These are phyloP conservation scores for Encarsia formosa DNA, from an alignment of 2,888 invertebrate genomes.

Conservation along the genomic window DNA sequence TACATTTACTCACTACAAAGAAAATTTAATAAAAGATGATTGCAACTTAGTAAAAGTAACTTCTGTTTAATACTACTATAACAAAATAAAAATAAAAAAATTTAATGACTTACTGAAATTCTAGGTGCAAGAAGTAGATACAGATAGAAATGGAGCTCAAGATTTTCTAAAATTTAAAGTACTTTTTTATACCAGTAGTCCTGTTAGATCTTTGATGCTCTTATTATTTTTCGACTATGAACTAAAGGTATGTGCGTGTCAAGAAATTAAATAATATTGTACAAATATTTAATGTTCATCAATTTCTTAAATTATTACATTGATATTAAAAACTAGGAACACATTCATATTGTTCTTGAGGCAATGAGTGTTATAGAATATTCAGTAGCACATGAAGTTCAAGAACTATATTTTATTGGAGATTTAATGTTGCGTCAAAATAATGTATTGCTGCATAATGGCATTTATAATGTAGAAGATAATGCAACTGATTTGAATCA, in stretches of 20 bases:
- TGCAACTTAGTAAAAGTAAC: constrained; percentile 43
- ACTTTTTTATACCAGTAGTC: constrained; percentile 39
- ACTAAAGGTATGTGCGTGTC: constrained; percentile 43
- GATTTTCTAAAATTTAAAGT: constrained; percentile 44
- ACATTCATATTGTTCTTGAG: constrained; percentile 38
- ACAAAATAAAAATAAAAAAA: background rate
- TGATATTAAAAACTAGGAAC: too few relatives aligned
- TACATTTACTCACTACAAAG: constrained; percentile 41
- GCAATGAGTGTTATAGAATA: constrained; percentile 41
- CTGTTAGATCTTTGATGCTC: constrained; percentile 39
- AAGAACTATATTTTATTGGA: constrained; percentile 40
- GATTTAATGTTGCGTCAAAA: constrained; percentile 43
- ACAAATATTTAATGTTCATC: too few relatives aligned
- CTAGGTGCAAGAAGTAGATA: constrained; percentile 43
- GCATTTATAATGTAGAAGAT: constrained; percentile 36
- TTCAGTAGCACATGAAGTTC: constrained; percentile 35
- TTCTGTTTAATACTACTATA: background rate
- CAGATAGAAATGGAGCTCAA: constrained; percentile 41
- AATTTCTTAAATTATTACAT: too few relatives aligned
- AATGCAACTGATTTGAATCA: constrained; percentile 36
- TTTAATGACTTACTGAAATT: background rate
- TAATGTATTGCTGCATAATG: constrained; percentile 35
- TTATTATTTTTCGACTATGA: constrained; percentile 44
- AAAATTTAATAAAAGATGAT: constrained; percentile 42
- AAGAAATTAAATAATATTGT: too few relatives aligned